Conservation (phyloP, 2,113 vertebrate genomes). For the Chamaea fasciata region DNA sequence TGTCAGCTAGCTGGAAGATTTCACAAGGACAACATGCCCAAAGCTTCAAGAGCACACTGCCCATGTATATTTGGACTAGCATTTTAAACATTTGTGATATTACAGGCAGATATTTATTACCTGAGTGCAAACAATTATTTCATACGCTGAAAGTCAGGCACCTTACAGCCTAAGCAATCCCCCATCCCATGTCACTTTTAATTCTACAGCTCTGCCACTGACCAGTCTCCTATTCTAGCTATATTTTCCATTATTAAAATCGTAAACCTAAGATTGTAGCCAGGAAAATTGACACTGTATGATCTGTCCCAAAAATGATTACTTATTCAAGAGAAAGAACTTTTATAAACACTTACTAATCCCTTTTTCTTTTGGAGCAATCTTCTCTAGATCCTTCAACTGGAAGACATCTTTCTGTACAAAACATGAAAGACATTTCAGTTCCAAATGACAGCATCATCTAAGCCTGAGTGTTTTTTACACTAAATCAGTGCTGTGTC, state of each 20-base stretch:
- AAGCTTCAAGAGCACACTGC: neutral
- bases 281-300: neutral
- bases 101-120: neutral
- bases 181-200: neutral
- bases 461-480: neutral
- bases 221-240: neutral
- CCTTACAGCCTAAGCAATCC: neutral
- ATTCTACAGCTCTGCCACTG: neutral
- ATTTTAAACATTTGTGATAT: neutral
- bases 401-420: constrained; percentile 97
- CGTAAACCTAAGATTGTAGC: neutral
- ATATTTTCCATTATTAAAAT: neutral
- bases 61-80: neutral
- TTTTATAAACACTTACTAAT: constrained; percentile 85
- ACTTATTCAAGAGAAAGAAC: neutral
- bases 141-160: neutral
- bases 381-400: constrained; percentile 97
- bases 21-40: neutral
- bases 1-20: neutral
- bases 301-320: neutral
- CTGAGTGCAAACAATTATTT: neutral
- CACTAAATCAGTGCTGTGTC: neutral
- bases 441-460: neutral
- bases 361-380: constrained; percentile 94
- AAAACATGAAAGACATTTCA: constrained; percentile 24